Conservation (phyloP, 2,797 vertebrate genomes). For the Coccyzus lansbergi region DNA sequence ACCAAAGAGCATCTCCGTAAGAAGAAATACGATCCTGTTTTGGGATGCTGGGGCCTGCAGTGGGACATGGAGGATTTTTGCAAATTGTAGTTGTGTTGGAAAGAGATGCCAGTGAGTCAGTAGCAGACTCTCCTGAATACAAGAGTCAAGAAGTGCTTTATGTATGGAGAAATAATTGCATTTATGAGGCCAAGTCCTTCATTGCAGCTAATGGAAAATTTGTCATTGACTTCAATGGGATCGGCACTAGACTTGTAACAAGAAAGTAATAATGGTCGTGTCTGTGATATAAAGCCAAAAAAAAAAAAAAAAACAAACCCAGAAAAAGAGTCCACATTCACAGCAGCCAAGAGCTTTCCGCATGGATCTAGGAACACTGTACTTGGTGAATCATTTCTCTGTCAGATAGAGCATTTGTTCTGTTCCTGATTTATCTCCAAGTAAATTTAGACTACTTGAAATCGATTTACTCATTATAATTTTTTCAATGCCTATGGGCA, state of each 20-base stretch:
- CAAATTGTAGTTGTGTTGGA: neutral
- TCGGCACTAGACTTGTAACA: neutral
- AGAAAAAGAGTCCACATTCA: neutral
- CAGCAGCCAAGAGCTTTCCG: conserved; percentile 28
- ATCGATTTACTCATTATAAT: conserved; percentile 36
- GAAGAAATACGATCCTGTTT: neutral
- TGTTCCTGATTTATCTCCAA: conserved; percentile 65
- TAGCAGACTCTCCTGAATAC: neutral
- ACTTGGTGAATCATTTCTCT: conserved; percentile 48
- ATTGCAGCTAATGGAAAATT: conserved; percentile 1
- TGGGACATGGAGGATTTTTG: neutral
- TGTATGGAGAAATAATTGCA: conserved; percentile 28
- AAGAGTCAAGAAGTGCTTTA: neutral
- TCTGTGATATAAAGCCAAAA: neutral
- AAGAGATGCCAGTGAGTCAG: neutral
- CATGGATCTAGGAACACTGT: conserved; percentile 27
- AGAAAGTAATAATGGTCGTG: conserved; percentile 42
- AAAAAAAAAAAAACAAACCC: neutral
- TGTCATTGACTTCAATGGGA: neutral
- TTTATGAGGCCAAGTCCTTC: conserved; percentile 9
- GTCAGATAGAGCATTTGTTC: conserved; percentile 57
- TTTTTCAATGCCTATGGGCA: conserved; percentile 57
- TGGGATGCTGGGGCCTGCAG: neutral
- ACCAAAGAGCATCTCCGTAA: neutral
- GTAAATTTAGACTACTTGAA: conserved; percentile 58